Percentiles rank a stretch among this genome's conserved stretches.
These are phyloP conservation scores for Micrasema longulum DNA, from an alignment of 1,140 invertebrate genomes.

Conservation along the genomic window DNA sequence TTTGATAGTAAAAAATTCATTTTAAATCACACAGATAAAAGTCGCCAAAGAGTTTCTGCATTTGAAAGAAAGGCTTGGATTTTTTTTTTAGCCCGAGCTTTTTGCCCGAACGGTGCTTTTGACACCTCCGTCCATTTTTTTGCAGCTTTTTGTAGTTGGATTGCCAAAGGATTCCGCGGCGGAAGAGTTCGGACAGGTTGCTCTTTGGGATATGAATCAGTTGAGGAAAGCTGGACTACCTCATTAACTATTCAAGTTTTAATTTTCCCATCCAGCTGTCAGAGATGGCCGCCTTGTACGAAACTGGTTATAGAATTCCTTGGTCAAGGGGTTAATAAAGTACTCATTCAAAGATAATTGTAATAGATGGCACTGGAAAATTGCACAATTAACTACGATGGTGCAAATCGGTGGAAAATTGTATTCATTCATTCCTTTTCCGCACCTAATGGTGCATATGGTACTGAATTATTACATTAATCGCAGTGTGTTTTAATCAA, in stretches of 20 bases:
- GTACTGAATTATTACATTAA: too few species aligned
- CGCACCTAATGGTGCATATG: too few species aligned
- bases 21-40: constrained; percentile 1
- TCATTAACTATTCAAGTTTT: constrained; percentile 54
- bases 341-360: too few species aligned
- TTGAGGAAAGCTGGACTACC: constrained; percentile 28
- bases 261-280: constrained; percentile 49
- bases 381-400: too few species aligned
- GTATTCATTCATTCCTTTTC: too few species aligned
- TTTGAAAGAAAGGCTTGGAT: constrained; percentile 2
- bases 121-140: neutral
- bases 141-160: neutral
- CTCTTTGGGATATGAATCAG: neutral
- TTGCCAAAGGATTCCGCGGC: neutral
- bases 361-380: too few species aligned
- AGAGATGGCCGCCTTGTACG: constrained; percentile 8
- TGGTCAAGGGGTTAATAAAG: neutral
- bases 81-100: neutral
- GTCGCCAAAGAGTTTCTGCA: constrained; percentile 17
- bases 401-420: too few species aligned
- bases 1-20: neutral
- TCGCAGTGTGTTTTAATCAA: too few species aligned
- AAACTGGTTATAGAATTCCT: neutral
- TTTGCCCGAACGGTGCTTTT: neutral
- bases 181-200: constrained; percentile 2